Conservation (phyloP, 2,888 invertebrate genomes). For the Hyppa rectilinea region DNA sequence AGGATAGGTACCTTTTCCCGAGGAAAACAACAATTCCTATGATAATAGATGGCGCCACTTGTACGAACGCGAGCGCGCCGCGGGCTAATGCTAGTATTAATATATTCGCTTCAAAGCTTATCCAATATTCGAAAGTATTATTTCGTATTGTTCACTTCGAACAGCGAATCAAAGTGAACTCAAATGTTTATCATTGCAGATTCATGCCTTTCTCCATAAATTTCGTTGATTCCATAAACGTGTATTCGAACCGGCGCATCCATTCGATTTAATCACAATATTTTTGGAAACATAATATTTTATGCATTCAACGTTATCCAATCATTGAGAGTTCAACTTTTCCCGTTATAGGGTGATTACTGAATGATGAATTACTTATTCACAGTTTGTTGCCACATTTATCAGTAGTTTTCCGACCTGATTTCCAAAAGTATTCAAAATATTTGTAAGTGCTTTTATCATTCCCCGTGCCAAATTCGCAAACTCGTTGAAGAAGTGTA, state of each 20-base stretch:
- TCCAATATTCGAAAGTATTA: no score
- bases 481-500: constrained; percentile 2
- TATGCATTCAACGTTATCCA: constrained; percentile 24
- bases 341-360: constrained; percentile 1
- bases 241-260: constrained; percentile 26
- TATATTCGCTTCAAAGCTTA: no score
- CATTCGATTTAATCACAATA: constrained; percentile 40
- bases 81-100: no score
- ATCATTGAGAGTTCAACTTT: constrained; percentile 7
- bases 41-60: no score
- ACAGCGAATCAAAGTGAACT: no score
- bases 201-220: no score
- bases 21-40: no score
- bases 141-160: no score
- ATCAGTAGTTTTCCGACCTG: background rate
- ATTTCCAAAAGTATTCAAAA: background rate
- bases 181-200: no score
- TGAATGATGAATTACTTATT: constrained; percentile 1
- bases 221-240: constrained; percentile 14
- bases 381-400: background rate
- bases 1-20: no score
- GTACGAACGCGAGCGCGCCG: no score
- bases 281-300: constrained; percentile 34
- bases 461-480: background rate
- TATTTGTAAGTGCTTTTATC: background rate